Percentiles rank a stretch among this genome's conserved stretches.
phyloP scores from a whole-genome alignment of 2,888 invertebrate species.

The Nudaria mundana region DNA sequence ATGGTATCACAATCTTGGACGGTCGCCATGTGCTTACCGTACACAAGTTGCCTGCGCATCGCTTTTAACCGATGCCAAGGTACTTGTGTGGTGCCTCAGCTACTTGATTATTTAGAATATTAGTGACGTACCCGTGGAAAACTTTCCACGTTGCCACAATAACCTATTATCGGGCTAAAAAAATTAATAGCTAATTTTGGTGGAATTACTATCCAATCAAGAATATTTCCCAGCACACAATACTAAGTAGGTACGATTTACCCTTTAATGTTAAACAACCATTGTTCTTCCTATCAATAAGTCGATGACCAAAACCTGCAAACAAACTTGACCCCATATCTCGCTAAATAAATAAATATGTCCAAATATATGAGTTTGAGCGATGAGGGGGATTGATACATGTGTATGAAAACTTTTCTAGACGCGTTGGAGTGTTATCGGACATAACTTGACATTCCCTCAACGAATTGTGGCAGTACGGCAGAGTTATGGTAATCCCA shows the following conservation, averaged over 20 bases:
- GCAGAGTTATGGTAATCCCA: conserved; percentile 35
- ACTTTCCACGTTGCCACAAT: no score
- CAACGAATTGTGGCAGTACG: conserved; percentile 25
- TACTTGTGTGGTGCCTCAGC: neutral
- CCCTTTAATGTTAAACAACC: no score
- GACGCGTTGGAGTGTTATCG: conserved; percentile 22
- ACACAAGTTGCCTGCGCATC: neutral
- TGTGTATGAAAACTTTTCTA: conserved; percentile 19
- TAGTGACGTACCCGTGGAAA: no score
- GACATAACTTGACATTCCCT: conserved; percentile 40
- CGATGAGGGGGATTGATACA: no score
- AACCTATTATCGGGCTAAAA: no score
- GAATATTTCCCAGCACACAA: no score
- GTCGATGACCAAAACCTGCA: no score
- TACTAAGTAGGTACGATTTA: no score
- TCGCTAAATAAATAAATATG: conserved; percentile 14
- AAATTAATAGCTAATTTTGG: no score
- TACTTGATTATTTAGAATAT: no score
- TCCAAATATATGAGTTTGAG: conserved; percentile 13
- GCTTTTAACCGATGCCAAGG: neutral
- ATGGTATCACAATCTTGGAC: conserved; percentile 32
- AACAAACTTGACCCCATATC: conserved; percentile 5
- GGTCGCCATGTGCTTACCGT: conserved; percentile 29
- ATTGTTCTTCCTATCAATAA: no score
- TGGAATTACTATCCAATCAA: no score